Base-by-base conservation (phyloP, 2,888 invertebrate genomes). In the Spodoptera littoralis region DNA sequence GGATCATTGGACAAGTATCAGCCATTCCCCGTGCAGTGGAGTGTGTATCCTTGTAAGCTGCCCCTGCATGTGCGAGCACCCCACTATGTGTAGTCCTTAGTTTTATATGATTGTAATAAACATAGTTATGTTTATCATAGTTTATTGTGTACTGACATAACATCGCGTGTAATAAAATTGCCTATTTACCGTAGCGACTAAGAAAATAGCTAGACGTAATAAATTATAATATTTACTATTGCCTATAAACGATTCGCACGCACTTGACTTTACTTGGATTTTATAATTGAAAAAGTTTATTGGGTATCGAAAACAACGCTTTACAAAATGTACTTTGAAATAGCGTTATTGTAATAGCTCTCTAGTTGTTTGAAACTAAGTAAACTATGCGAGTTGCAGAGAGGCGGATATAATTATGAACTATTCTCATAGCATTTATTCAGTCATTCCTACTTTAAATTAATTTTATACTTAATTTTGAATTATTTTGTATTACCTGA, bases 361-460 rank as follows among this genome's bases (percentile, higher is more conserved):
- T 75, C 65, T 69, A 66, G 47, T 54, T 61, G 9, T 57, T 46
- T 44, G 62, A 56, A 41, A 50, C 13, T 60, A 18, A 24, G 60
- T 24, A 67, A 73, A 65, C 49, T 73, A 63, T 27, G 58, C 55
- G 42, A 68, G 49, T 60, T 60, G 54, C 61, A 64, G 46, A 60
- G 65, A 60, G 41, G 67, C 57, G 62, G 60, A 65, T 67, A 46
- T 65, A 72, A 46, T 27, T 60, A 76, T 79, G 69, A 80, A 80
- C 70, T 80, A 65, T 78, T 81, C 77, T 80, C 76, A 73, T 57
- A 70, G 89, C 89, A 90, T 90, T 91, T 91, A 90, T 85, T 81
- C 73, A 84, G 88, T 87, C 90, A 92, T 92, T 92, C 92, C 92
- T 88, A 82, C 66, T 79, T 79, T 84, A 83, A 80, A 82, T 76